Base-by-base conservation (phyloP, 2,888 invertebrate species). In the Drosophila parthenogenetica region DNA sequence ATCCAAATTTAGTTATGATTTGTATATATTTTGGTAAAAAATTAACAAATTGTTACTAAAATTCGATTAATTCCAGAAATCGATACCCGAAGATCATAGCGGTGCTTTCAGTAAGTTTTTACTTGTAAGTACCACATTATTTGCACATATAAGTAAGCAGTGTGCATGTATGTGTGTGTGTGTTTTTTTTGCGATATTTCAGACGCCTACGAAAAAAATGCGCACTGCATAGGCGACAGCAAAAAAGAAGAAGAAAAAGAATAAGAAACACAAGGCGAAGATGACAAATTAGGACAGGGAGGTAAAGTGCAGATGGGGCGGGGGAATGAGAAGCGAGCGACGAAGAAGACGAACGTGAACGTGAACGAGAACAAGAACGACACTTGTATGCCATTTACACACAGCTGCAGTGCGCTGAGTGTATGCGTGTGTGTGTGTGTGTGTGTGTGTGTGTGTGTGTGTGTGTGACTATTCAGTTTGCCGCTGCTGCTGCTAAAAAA, bases 131-230 rank as follows among this genome's bases (percentile, higher is more conserved):
- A 35, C 35, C 35, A 1, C 35, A 13, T 29, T 29, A 13, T 35
- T 35, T 35, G 13, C 3, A 4, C 35, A 35, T 13, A 32, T 25
- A 11, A 17, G 29, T n/a, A 25, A 45, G 61, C 11, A 58, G n/a
- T 32, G 17, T 49, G 42, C 42, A 32, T 58, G 29, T 8, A 35
- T 35, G 29, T 29, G 29, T 29, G 29, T 29, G 29, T 29, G 29
- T 29, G 29, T 40, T 45, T 46, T 51, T 49, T 55, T 42, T 54
- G 42, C 16, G 11, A 58, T 51, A 37, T 43, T 58, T 66, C 65
- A 67, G 73, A 88, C 89, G 89, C 87, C 89, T 88, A 88, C 87
- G 82, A 88, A 87, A 79, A 29, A 87, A 82, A 77, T 81, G 72
- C 69, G 72, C 69, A 87, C 77, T 88, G 88, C 88, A 83, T 83